Evolutionary conservation across 2,113 vertebrate genomes (phyloP).

Genomic region (Rousettus leschenaultii): DNA sequence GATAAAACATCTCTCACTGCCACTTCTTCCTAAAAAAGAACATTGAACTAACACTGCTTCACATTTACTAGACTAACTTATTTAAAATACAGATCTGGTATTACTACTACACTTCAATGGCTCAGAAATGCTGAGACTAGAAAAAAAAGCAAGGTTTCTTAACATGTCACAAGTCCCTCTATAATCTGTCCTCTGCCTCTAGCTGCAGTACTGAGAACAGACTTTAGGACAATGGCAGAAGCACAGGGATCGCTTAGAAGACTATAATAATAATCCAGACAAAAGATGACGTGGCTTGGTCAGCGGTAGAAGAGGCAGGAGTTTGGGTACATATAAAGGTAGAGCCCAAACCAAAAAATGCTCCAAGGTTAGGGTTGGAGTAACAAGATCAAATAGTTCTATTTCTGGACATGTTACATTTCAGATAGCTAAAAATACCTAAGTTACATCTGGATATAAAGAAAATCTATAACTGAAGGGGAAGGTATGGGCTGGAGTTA

Average conservation of each 20-base stretch:
- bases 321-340: neutral
- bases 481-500: neutral
- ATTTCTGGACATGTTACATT: neutral
- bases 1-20: neutral
- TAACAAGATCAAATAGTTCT: neutral
- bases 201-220: neutral
- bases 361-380: neutral
- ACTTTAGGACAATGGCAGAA: neutral
- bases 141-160: neutral
- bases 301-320: neutral
- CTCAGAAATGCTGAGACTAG: neutral
- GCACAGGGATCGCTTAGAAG: neutral
- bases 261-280: neutral
- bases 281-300: neutral
- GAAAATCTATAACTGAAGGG: neutral
- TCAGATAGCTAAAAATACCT: neutral
- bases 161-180: neutral
- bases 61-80: neutral
- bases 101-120: neutral
- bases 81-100: constrained; percentile 13
- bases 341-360: neutral
- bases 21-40: neutral
- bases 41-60: neutral
- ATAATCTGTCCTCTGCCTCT: neutral
- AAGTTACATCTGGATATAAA: neutral